A percentile compares a stretch with the other conserved stretches of the same genome.
These are phyloP conservation scores for Rhinoraja longicauda DNA, from an alignment of 2,797 vertebrate genomes.

Conservation along the genomic window DNA sequence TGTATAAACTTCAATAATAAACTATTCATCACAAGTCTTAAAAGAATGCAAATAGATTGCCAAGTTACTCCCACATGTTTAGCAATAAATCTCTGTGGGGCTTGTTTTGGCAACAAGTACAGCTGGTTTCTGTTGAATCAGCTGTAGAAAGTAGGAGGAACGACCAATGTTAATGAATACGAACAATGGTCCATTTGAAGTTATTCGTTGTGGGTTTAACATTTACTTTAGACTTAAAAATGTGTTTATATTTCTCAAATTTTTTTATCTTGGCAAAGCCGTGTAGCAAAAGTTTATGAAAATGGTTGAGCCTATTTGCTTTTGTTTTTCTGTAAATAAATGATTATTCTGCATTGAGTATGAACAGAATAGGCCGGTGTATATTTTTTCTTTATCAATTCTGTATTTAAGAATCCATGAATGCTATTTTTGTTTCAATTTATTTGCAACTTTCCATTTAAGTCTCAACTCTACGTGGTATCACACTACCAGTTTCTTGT, in stretches of 20 bases:
- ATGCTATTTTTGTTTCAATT: not conserved
- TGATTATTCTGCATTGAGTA: constrained; percentile 36
- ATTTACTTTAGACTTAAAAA: not conserved
- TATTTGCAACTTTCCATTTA: not conserved
- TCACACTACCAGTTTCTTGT: not conserved
- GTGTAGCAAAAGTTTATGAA: not conserved
- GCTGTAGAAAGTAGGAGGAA: not conserved
- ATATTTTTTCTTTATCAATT: constrained; percentile 5
- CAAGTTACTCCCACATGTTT: constrained; percentile 28
- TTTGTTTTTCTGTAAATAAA: not conserved
- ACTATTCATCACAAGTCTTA: not conserved
- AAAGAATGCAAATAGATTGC: constrained; percentile 35
- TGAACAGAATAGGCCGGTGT: constrained; percentile 38
- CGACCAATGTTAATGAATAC: not conserved
- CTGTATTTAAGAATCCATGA: not conserved
- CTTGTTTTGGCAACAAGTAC: not conserved
- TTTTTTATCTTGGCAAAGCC: not conserved
- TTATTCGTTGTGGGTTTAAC: constrained; percentile 2
- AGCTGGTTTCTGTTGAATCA: constrained; percentile 37
- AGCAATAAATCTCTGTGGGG: constrained; percentile 27
- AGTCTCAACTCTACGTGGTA: not conserved
- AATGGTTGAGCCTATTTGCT: not conserved
- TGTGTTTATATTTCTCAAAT: not conserved
- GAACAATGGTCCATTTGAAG: not conserved
- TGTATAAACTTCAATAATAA: not conserved